Evolutionary conservation across 2,113 vertebrate species (phyloP), one percentile per base, ranked within the genome.

Genomic region (Aviceda subcristata): DNA sequence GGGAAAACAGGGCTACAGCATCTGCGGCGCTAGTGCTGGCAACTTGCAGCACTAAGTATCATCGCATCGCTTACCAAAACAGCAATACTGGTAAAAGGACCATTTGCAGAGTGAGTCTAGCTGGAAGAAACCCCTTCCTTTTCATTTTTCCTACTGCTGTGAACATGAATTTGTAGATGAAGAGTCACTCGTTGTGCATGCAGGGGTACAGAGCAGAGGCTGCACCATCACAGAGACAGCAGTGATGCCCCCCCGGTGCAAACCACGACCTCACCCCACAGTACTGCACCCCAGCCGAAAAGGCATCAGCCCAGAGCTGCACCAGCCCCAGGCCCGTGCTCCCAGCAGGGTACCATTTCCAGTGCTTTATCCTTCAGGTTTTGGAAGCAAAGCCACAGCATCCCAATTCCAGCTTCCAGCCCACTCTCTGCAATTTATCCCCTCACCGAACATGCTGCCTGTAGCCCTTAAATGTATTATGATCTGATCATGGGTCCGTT

Each of bases 101-200:
- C 3, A 1, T 7, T 7, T 17, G 36, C 53, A 83, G 59, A 68
- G 53, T 0, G 0, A 73, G 23, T 15, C 36, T 4, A 11, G 27
- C 4, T 19, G 22, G 7, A 20, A 62, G 22, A 72, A 87, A 74
- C 3, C 6, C 24, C 24, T 26, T 36, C 17, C 14, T 46, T 73
- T 56, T 32, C 1, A 5, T 74, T 36, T 38, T 38, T 57, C 7
- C 16, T 18, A 3, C 38, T 59, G 59, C 59, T 27, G 0, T 0
- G 4, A 86, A 6, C 0, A 0, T 0, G 24, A 14, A 20, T 57
- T 38, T 15, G 17, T 21, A 34, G 85, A 3, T 6, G 66, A 75
- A 60, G 34, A 56, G 38, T 0, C 5, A 8, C n/a, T 8, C 29
- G 0, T 3, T 4, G 6, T 1, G 45, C 51, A 2, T 0, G 2